Evolutionary conservation across 2,888 invertebrate species (phyloP).

Genomic region (Aporophyla lueneburgensis): DNA sequence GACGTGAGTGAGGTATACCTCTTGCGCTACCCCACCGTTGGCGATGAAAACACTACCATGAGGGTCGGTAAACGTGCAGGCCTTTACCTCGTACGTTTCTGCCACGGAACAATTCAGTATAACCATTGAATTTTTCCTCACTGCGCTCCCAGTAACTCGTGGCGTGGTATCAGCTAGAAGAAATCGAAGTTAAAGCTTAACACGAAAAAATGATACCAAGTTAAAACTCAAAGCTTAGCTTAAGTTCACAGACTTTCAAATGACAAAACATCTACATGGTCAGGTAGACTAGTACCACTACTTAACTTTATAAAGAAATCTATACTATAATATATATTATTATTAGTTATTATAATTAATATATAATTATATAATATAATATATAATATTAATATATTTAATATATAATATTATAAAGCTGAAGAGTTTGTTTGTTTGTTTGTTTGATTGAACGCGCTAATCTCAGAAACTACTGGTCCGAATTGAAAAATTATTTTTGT

Average conservation of each 20-base stretch:
- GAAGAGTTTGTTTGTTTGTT: too few species aligned
- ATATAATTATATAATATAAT: too few species aligned
- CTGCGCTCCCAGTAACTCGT: constrained; percentile 71
- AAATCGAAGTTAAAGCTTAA: neutral
- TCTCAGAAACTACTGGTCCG: too few species aligned
- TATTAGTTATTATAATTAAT: too few species aligned
- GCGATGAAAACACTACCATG: constrained; percentile 76
- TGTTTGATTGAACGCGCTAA: too few species aligned
- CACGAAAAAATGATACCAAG: neutral
- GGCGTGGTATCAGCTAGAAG: constrained; percentile 71
- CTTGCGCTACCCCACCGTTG: constrained; percentile 75
- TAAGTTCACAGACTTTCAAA: neutral
- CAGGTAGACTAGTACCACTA: neutral
- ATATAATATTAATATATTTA: too few species aligned
- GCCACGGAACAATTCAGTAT: constrained; percentile 76
- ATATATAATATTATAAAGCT: too few species aligned
- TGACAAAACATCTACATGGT: neutral
- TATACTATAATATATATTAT: too few species aligned
- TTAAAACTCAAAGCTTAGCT: neutral
- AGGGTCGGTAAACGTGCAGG: constrained; percentile 82
- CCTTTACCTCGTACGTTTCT: constrained; percentile 62
- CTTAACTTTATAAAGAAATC: neutral
- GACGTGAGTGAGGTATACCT: constrained; percentile 69
- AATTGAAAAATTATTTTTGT: too few species aligned
- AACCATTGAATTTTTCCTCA: constrained; percentile 65